These are phyloP conservation scores for Anseranas semipalmata DNA, from an alignment of 2,113 vertebrate genomes.

Conservation along the genomic window DNA sequence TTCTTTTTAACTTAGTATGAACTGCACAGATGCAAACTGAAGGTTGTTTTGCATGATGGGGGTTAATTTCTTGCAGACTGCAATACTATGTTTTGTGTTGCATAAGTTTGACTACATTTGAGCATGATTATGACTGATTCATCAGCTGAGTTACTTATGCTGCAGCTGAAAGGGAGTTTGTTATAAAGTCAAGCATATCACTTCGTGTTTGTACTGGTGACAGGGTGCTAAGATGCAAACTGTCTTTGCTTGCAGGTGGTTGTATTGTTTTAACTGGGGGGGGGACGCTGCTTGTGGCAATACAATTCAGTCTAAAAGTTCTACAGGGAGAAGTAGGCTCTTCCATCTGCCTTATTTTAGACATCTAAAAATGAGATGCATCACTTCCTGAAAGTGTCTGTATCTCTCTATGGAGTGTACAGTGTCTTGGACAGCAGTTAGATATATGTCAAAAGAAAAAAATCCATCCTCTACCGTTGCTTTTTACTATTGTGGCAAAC, in stretches of 20 bases:
- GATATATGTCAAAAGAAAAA: neutral
- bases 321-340: neutral
- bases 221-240: neutral
- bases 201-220: neutral
- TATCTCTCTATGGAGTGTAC: neutral
- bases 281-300: neutral
- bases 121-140: neutral
- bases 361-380: neutral
- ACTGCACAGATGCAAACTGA: neutral
- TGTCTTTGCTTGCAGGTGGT: neutral
- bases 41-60: neutral
- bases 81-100: neutral
- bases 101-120: neutral
- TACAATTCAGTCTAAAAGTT: neutral
- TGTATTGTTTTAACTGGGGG: neutral
- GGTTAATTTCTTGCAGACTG: neutral
- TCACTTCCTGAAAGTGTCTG: conserved; percentile 26
- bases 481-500: neutral
- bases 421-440: neutral
- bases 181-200: neutral
- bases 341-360: conserved; percentile 17
- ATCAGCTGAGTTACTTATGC: neutral
- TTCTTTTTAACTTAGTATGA: neutral
- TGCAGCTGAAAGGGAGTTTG: neutral
- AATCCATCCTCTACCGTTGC: neutral